Evolutionary conservation across 2,113 vertebrate species (phyloP), one percentile per base, ranked within the genome.

Genomic region (Sclerurus mexicanus): DNA sequence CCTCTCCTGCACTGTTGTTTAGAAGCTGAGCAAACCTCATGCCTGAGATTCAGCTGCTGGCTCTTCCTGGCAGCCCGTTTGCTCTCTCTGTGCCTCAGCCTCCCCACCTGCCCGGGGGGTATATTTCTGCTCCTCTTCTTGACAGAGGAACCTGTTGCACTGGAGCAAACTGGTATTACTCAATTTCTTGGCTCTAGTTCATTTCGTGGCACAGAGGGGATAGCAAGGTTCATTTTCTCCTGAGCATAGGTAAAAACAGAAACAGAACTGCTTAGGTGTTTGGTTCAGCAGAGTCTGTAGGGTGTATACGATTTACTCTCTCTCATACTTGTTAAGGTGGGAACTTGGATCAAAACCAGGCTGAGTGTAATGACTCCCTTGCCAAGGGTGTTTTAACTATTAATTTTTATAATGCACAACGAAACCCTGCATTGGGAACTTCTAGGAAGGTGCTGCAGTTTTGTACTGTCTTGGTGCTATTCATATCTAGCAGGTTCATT

Each of bases 361-460:
- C 62, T 68, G 62, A 82, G 37, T 60, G 6, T 42, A 52, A 85
- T 31, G 40, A n/a, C n/a, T 91, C 8, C 53, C 53, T 93, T 85
- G 25, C 62, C 13, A 85, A 87, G 31, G 68, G 37, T 85, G n/a
- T 67, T 85, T 82, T 67, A 87, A 78, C 46, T 84, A 86, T 27
- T 80, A 30, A n/a, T 74, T 93, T 86, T 93, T 67, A 46, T 67
- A 58, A 74, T 9, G 17, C 25, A 12, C 55, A 15, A 69, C 79
- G 16, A 95, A 95, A 80, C 50, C 58, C 62, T 93, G 37, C 71
- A 10, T 13, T 91, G 78, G 91, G 67, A 94, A 93, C 87, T 84
- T 28, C 39, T 49, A 53, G 58, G 31, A 9, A 62, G 87, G 46
- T 47, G 35, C 58, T 68, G 79, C 50, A 47, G 30, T 78, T 85